Conservation (phyloP, 2,113 vertebrate genomes). For the Pachycephala philippinensis region DNA sequence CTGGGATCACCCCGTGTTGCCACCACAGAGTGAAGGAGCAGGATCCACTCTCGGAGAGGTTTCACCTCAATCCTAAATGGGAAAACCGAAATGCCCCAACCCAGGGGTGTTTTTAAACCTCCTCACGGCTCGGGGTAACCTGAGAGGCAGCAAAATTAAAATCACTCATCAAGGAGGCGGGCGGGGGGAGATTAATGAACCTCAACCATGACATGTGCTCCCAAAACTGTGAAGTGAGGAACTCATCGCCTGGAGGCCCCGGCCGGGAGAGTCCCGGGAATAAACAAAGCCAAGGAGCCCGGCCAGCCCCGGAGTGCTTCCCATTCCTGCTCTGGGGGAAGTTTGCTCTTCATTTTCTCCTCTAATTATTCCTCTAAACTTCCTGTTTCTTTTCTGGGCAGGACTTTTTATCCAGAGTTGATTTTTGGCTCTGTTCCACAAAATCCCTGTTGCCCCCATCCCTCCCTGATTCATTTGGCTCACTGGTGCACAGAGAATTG, state of each 20-base stretch:
- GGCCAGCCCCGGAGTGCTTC: not conserved
- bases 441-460: fast-evolving
- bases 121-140: not conserved
- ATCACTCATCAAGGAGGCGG: not conserved
- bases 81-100: not conserved
- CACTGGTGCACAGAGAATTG: not conserved
- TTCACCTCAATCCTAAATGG: not conserved
- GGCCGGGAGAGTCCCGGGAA: not conserved
- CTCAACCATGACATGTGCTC: not conserved
- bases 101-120: not conserved
- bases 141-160: not conserved
- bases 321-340: not conserved
- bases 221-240: slow-evolving; percentile 28
- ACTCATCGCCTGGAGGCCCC: not conserved
- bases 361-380: not conserved
- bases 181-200: not conserved
- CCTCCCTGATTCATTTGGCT: not conserved
- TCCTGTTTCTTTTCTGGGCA: not conserved
- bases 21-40: not conserved
- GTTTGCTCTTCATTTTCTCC: not conserved
- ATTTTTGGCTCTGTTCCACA: not conserved
- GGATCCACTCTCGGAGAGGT: fast-evolving
- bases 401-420: not conserved
- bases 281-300: not conserved
- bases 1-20: not conserved